These are phyloP conservation scores for Pammene aurita DNA, from an alignment of 2,888 invertebrate species.

Conservation along the genomic window DNA sequence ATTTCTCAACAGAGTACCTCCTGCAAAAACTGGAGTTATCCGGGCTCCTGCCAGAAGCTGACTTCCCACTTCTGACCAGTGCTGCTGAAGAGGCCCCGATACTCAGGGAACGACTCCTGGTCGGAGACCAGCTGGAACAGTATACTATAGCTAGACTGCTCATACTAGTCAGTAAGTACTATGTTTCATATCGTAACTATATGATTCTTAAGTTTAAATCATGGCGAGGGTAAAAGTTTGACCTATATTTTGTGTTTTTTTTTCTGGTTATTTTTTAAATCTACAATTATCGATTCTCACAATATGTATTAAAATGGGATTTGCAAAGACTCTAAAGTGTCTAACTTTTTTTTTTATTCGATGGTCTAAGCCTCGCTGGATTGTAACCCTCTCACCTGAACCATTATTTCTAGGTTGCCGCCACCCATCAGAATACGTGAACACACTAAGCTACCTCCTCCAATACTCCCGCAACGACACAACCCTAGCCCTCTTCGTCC, in stretches of 20 bases:
- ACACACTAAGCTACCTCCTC: conserved; percentile 84
- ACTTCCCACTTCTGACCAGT: conserved; percentile 69
- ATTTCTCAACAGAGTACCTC: conserved; percentile 63
- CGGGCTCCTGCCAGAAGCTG: conserved; percentile 65
- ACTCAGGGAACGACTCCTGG: conserved; percentile 69
- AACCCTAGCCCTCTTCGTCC: conserved; percentile 84
- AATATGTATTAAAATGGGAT: too few species aligned
- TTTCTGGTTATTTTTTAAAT: too few species aligned
- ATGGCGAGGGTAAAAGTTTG: too few species aligned
- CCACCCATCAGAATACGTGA: conserved; percentile 84
- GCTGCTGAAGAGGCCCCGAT: conserved; percentile 71
- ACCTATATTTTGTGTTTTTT: too few species aligned
- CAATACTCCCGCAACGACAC: conserved; percentile 83
- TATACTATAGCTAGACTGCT: conserved; percentile 75
- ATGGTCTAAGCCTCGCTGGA: background rate
- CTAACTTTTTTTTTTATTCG: too few species aligned
- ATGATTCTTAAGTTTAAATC: too few species aligned
- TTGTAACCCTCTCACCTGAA: background rate
- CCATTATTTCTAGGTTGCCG: conserved; percentile 75
- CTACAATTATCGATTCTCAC: too few species aligned
- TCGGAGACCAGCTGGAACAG: conserved; percentile 71
- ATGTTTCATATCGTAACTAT: background rate
- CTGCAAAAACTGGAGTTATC: conserved; percentile 78
- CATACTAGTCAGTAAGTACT: conserved; percentile 74
- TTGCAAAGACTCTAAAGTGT: too few species aligned